A percentile compares a stretch with the other conserved stretches of the same genome.
Conservation (phyloP, 2,113 vertebrate species). For the Leptosomus discolor region DNA sequence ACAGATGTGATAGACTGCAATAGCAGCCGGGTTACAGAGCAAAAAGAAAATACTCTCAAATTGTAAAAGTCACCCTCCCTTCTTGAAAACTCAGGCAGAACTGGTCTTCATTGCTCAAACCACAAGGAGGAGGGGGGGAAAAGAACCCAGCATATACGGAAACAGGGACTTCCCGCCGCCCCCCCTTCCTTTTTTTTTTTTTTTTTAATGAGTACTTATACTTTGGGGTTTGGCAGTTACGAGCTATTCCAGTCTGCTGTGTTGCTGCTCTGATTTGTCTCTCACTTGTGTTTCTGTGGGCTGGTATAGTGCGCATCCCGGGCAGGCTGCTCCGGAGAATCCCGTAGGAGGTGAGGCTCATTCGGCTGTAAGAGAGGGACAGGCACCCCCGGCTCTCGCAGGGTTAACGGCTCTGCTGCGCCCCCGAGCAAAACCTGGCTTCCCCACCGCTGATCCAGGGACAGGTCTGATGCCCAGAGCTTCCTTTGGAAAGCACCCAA, state of each 20-base stretch:
- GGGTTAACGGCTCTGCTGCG: background rate
- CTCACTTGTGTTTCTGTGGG: background rate
- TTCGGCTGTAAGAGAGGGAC: rapidly evolving
- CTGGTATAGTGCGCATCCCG: background rate
- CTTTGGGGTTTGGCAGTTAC: background rate
- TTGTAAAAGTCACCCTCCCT: background rate
- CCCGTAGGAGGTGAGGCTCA: rapidly evolving
- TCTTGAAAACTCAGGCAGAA: background rate
- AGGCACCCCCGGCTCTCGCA: rapidly evolving
- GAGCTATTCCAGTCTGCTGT: background rate
- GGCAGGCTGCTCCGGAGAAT: background rate
- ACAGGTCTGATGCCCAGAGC: background rate
- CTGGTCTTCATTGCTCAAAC: background rate
- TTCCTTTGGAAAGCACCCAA: background rate
- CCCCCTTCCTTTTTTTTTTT: background rate
- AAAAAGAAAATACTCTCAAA: background rate
- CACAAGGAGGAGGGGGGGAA: background rate
- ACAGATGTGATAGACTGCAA: background rate
- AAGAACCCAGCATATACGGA: background rate
- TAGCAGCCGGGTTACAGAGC: background rate
- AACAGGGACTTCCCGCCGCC: background rate
- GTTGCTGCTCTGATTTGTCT: background rate
- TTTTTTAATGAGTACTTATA: background rate
- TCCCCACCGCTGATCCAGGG: background rate
- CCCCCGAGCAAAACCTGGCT: background rate